Percentiles rank a stretch among this genome's conserved stretches.
Evolutionary conservation across 1,140 invertebrate genomes (phyloP).

Genomic region (Odontomachus brunneus): DNA sequence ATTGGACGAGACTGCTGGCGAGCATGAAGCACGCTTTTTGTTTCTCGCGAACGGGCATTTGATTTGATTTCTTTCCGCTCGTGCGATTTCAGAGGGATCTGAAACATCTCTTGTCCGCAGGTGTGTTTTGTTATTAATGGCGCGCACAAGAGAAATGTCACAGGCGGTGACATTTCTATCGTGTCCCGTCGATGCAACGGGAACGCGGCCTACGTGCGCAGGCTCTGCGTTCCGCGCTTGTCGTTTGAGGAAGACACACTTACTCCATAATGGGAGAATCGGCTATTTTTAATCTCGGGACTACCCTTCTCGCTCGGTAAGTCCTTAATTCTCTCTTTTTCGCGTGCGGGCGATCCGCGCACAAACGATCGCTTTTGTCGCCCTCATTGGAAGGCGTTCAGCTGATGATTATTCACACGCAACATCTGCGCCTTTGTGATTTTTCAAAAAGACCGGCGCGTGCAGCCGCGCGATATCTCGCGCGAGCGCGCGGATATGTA

Average conservation of each 20-base stretch:
- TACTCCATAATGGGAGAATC: slow-evolving; percentile 10
- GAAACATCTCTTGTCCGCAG: no score
- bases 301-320: neutral
- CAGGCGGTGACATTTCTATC: slow-evolving; percentile 21
- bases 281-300: slow-evolving; percentile 22
- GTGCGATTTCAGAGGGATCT: slow-evolving; percentile 2
- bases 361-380: neutral
- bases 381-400: neutral
- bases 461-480: neutral
- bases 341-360: neutral
- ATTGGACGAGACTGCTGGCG: neutral
- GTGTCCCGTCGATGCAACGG: neutral
- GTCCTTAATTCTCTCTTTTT: neutral
- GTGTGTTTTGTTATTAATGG: slow-evolving; percentile 32
- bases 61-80: neutral
- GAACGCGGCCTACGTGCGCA: no score
- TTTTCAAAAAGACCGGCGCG: slow-evolving; percentile 17
- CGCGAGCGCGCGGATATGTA: slow-evolving; percentile 13
- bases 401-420: neutral
- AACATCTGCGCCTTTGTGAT: neutral
- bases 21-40: no score
- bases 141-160: slow-evolving; percentile 40
- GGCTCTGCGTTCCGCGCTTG: neutral
- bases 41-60: no score
- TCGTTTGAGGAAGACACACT: neutral